Evolutionary conservation across 1,140 invertebrate species (phyloP).

Genomic region (Cherax quadricarinatus): DNA sequence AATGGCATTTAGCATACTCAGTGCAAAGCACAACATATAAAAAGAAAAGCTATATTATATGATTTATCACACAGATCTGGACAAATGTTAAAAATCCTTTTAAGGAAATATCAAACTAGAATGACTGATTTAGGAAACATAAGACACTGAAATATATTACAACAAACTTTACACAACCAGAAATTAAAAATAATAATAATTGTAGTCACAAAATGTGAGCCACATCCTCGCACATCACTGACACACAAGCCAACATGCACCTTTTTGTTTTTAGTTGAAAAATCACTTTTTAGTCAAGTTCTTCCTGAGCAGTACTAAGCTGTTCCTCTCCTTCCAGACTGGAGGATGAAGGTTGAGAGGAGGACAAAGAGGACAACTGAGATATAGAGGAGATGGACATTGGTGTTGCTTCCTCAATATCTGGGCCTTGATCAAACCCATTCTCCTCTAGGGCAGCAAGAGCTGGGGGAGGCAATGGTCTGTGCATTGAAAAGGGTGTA

Average conservation of each 20-base stretch:
- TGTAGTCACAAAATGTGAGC: not conserved
- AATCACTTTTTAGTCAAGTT: slow-evolving; percentile 63
- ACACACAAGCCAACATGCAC: not conserved
- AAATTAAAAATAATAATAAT: slow-evolving; percentile 16
- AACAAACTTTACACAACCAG: slow-evolving; percentile 31
- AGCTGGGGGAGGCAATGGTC: slow-evolving; percentile 37
- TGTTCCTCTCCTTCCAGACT: slow-evolving; percentile 67
- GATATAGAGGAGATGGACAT: slow-evolving; percentile 71
- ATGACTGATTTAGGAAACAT: too few species aligned
- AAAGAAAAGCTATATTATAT: not conserved
- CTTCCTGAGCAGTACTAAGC: slow-evolving; percentile 71
- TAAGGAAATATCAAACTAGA: not conserved
- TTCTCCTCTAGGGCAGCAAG: slow-evolving; percentile 27
- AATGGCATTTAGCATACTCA: not conserved
- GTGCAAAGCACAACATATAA: not conserved
- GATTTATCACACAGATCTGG: not conserved
- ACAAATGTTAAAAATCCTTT: not conserved
- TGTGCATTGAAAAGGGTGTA: slow-evolving; percentile 48
- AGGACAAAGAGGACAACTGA: slow-evolving; percentile 53
- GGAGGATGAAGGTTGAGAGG: slow-evolving; percentile 61
- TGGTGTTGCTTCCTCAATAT: slow-evolving; percentile 61
- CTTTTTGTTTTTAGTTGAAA: not conserved
- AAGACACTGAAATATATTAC: not conserved
- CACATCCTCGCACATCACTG: not conserved
- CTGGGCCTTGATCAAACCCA: slow-evolving; percentile 28